phyloP scores from a whole-genome alignment of 2,113 vertebrate genomes.

The Syngnathus typhle region DNA sequence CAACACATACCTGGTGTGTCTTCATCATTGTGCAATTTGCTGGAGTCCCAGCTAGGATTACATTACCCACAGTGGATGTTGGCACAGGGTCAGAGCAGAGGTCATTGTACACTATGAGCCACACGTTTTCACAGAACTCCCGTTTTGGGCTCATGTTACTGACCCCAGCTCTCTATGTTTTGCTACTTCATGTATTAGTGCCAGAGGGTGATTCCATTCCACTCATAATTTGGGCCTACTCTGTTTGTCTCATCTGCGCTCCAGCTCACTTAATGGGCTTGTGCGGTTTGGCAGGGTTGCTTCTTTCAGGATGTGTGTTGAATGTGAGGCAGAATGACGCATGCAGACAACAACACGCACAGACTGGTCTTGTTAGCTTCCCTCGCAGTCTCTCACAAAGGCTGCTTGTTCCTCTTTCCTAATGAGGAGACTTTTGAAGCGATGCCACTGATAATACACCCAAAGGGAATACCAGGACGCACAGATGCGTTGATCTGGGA shows the following conservation, averaged over 20 bases:
- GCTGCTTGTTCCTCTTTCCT: slow-evolving; percentile 64
- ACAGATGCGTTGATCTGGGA: slow-evolving; percentile 18
- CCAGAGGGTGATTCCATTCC: slow-evolving; percentile 20
- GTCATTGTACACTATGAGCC: slow-evolving; percentile 33
- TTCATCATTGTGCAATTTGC: not conserved
- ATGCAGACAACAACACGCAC: slow-evolving; percentile 43
- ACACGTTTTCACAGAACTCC: not conserved
- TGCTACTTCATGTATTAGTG: not conserved
- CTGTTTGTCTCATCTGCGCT: slow-evolving; percentile 31
- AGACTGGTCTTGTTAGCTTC: slow-evolving; percentile 62
- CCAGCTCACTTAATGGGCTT: slow-evolving; percentile 53
- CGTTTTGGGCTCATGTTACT: not conserved
- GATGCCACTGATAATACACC: slow-evolving; percentile 40
- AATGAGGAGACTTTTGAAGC: slow-evolving; percentile 62
- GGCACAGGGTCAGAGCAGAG: slow-evolving; percentile 37
- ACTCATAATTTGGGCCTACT: slow-evolving; percentile 14
- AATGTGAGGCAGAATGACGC: slow-evolving; percentile 50
- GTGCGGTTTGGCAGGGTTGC: slow-evolving; percentile 57
- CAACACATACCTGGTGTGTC: no score
- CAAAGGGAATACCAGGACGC: slow-evolving; percentile 23
- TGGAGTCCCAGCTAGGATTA: slow-evolving; percentile 23
- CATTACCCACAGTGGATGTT: slow-evolving; percentile 37
- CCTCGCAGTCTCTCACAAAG: slow-evolving; percentile 56
- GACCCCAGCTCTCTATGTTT: not conserved
- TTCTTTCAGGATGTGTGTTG: slow-evolving; percentile 53